These are phyloP conservation scores for Boleophthalmus pectinirostris DNA, from an alignment of 2,113 vertebrate genomes.

Conservation along the genomic window DNA sequence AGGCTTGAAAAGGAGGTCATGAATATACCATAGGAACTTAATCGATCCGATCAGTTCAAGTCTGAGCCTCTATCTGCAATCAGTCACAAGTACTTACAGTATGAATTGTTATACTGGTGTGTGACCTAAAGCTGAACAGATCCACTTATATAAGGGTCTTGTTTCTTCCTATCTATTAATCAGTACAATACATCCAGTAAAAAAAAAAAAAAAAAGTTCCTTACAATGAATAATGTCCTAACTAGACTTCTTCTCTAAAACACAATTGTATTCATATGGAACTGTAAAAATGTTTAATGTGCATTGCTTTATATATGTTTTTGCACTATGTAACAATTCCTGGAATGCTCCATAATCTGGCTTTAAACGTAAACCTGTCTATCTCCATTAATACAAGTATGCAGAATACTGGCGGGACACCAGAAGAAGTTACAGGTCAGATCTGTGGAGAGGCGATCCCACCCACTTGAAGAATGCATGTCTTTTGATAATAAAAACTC, in stretches of 20 bases:
- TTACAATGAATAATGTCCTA: not conserved
- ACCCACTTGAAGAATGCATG: no score
- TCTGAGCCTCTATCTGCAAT: constrained; percentile 15
- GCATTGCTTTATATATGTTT: no score
- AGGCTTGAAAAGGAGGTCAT: constrained; percentile 50
- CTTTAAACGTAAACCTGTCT: no score
- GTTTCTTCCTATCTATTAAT: not conserved
- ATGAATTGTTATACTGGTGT: not conserved
- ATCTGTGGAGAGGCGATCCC: no score
- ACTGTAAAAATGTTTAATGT: not conserved
- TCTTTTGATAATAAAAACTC: no score
- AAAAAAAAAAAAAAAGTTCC: not conserved
- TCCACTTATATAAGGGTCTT: not conserved
- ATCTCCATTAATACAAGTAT: no score
- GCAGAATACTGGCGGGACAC: no score
- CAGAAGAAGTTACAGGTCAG: no score
- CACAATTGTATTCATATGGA: not conserved
- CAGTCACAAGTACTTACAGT: not conserved
- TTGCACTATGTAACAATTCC: no score
- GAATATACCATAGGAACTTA: constrained; percentile 45
- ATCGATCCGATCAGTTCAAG: constrained; percentile 43
- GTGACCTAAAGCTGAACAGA: not conserved
- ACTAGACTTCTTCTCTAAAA: not conserved
- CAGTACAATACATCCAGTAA: not conserved
- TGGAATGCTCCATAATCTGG: no score